Evolutionary conservation across 2,797 vertebrate genomes (phyloP), one percentile per base, ranked within the genome.

Genomic region (Sarcoramphus papa): DNA sequence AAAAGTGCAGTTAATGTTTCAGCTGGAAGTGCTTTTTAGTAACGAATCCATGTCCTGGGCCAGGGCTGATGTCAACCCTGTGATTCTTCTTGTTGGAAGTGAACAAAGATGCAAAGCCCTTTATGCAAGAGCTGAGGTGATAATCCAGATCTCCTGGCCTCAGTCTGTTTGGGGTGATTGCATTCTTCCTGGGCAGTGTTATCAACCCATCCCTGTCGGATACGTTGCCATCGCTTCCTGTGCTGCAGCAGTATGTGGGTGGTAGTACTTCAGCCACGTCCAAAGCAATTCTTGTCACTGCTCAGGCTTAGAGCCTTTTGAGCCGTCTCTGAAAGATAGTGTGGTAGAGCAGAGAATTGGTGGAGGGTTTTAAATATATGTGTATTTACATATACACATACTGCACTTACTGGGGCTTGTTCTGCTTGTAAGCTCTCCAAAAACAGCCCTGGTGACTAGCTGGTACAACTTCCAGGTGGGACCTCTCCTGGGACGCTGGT

Each of bases 91-190:
- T 62, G 64, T 47, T 87, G 31, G 28, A 88, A 48, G 47, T 47
- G 57, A 75, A 43, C n/a, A 75, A 86, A 88, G 73, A 59, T 67
- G 63, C 86, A 70, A 65, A 89, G 68, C 45, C 77, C 57, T 96
- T 91, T 92, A 75, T 80, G 75, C 68, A 70, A 80, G 93, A 94
- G 63, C 78, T 83, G 81, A 83, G 48, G 89, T 85, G 72, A 90
- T 93, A 92, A 93, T 85, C 75, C 78, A 67, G 23, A 47, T 92
- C 53, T 92, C 53, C 65, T 88, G 78, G 81, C 86, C 81, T 73
- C 9, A 3, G 85, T 84, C 81, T 35, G 47, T 77, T 57, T 88
- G 85, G 73, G 82, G 67, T 80, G 69, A 63, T 48, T 94, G 74
- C 64, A 51, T 95, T 88, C 92, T 93, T 94, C 84, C n/a, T n/a